Evolutionary conservation across 1,140 invertebrate genomes (phyloP), one percentile per base, ranked within the genome.

Genomic region (Bombus sibiricus): DNA sequence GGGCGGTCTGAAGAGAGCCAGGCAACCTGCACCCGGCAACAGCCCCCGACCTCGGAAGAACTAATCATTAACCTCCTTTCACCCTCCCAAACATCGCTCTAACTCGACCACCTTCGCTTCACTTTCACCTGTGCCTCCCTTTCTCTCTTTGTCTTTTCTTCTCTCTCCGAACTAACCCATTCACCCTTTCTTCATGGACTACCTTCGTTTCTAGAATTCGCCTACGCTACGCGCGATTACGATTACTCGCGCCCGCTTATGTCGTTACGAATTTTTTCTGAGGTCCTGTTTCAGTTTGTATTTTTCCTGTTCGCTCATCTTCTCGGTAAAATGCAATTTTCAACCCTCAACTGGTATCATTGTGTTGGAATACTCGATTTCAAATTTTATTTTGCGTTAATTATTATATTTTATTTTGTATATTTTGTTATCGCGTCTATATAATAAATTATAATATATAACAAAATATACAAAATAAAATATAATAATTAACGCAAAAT

Each of bases 41-140:
- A 94, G 93, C 92, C 92, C 93, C 92, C 92, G 90, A 93, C 92
- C 92, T 93, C 92, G 92, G 89, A 93, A 92, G 92, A 92, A 93
- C 92, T 93, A 93, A 94, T 94, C 93, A 94, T 94, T 94, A 94
- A 93, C 93, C 93, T 93, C 92, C 93, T 93, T 93, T 93, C 90
- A 89, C 84, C 87, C 81, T 87, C 85, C 79, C 89, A 79, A 90
- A 92, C 85, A 81, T 79, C 75, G 41, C 78, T 88, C 91, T 86
- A 89, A 85, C 91, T 86, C 91, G 88, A 90, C 87, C 89, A 91
- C 91, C 86, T 92, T 91, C 90, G 91, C 84, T 88, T 92, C 87
- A 85, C 84, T 93, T 92, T 92, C 93, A 95, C 95, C 95, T 94
- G 94, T 92, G 83, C 86, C 87, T 76, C 83, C 57, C 88, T 66